These are phyloP conservation scores for Carterocephalus palaemon DNA, from an alignment of 2,888 invertebrate species.

Conservation along the genomic window DNA sequence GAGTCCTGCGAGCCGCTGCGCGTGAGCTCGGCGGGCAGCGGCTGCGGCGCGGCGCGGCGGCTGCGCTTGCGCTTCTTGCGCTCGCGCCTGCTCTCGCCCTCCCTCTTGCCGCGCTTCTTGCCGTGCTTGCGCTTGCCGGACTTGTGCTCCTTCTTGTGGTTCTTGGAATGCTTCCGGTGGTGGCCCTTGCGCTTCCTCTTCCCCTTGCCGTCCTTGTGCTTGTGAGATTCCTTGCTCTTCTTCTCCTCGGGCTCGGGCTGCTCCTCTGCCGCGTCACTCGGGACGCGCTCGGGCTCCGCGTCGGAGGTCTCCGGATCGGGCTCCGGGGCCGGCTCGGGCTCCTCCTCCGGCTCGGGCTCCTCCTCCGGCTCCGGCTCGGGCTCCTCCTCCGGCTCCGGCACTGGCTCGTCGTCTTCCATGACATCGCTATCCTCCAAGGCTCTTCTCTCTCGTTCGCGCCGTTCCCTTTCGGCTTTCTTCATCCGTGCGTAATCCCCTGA, in stretches of 20 bases:
- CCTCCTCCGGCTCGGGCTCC: slow-evolving; percentile 2
- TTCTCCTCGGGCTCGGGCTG: slow-evolving; percentile 24
- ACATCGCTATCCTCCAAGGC: neutral
- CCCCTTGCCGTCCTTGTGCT: slow-evolving; percentile 57
- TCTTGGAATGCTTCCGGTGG: slow-evolving; percentile 72
- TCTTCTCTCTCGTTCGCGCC: neutral
- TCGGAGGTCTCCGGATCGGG: slow-evolving; percentile 31
- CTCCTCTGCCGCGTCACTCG: slow-evolving; percentile 27
- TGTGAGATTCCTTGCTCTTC: slow-evolving; percentile 61
- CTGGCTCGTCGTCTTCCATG: slow-evolving; percentile 8
- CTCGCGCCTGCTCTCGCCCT: slow-evolving; percentile 69
- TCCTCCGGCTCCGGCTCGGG: slow-evolving; percentile 7
- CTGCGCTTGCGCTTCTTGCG: slow-evolving; percentile 71
- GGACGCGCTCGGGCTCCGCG: neutral
- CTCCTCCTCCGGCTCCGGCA: slow-evolving; percentile 24
- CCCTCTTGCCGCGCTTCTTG: slow-evolving; percentile 61
- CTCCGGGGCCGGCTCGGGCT: slow-evolving; percentile 14
- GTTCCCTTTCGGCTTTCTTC: slow-evolving; percentile 16
- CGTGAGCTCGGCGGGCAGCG: slow-evolving; percentile 42
- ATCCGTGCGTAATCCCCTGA: slow-evolving; percentile 16
- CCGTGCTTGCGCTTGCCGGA: slow-evolving; percentile 51
- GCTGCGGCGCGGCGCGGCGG: slow-evolving; percentile 45
- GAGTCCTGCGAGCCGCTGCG: slow-evolving; percentile 54
- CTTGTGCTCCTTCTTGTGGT: slow-evolving; percentile 58
- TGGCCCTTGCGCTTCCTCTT: slow-evolving; percentile 71